These are phyloP conservation scores for Aspidoscelis tigris DNA, from an alignment of 2,113 vertebrate species.

Conservation along the genomic window DNA sequence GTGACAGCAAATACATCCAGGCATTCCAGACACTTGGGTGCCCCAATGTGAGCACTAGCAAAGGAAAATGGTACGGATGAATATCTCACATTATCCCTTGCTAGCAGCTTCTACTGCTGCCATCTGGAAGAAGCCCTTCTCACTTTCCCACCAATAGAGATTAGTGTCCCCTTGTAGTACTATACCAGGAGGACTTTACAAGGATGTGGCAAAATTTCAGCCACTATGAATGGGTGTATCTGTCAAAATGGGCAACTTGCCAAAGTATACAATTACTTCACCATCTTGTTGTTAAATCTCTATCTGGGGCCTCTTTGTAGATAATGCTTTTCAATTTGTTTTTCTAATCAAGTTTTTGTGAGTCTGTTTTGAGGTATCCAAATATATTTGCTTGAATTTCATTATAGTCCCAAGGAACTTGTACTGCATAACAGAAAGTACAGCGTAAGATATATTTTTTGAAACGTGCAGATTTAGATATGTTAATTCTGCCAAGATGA, in stretches of 20 bases:
- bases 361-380: not conserved
- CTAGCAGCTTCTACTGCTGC: too few species aligned
- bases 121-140: not conserved
- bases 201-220: not conserved
- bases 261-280: not conserved
- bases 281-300: not conserved
- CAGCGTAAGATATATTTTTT: not conserved
- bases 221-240: not conserved
- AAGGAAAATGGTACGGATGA: too few species aligned
- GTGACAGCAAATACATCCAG: too few species aligned
- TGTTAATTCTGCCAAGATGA: not conserved
- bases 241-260: too few species aligned
- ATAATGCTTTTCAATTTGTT: not conserved
- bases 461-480: not conserved
- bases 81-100: too few species aligned
- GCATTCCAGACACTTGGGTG: too few species aligned
- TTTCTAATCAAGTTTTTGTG: not conserved
- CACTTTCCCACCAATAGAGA: not conserved
- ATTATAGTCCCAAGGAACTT: not conserved
- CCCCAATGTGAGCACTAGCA: too few species aligned
- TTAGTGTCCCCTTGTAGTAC: not conserved
- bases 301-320: not conserved
- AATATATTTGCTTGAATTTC: not conserved
- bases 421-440: not conserved
- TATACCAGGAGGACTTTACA: not conserved